Evolutionary conservation across 2,113 vertebrate genomes (phyloP), one percentile per base, ranked within the genome.

Genomic region (Lophius piscatorius): DNA sequence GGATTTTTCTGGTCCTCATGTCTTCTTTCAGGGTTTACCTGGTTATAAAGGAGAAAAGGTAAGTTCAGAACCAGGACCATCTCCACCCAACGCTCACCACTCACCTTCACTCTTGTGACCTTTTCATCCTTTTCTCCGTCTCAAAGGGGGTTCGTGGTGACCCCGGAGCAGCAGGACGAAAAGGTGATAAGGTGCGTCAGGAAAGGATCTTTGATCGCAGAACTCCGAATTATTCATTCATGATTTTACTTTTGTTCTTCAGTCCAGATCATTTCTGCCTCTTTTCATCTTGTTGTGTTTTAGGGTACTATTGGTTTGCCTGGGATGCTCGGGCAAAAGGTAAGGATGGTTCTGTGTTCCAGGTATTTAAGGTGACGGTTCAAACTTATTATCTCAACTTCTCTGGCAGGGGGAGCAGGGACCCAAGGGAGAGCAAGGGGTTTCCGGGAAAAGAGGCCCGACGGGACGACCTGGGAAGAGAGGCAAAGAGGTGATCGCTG

Each of bases 261-360:
- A n/a, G n/a, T n/a, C n/a, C n/a, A n/a, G n/a, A n/a, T n/a, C n/a
- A n/a, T n/a, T n/a, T n/a, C n/a, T n/a, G n/a, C 2, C 29, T 50
- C 20, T 34, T 16, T n/a, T n/a, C n/a, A 24, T 54, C 60, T 38
- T 26, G 7, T 68, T 35, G 71, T 35, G 38, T 11, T 67, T 39
- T 23, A 87, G 88, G 85, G 85, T 16, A 79, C 82, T 11, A 62
- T 76, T 9, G 88, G 85, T 65, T 72, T 87, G 62, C 75, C 87
- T 6, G 88, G 88, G 52, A 88, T 89, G 82, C 83, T 90, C 6
- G 88, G 88, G 20, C 85, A 90, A 50, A 88, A 90, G 84, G 87
- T 88, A 61, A 28, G 52, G 10, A 31, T 26, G 9, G 45, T 38
- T 45, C 12, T 44, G n/a, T 11, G 21, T 14, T 31, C 6, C 16